Evolutionary conservation across 1,140 invertebrate species (phyloP).

Genomic region (Acromyrmex echinatior): DNA sequence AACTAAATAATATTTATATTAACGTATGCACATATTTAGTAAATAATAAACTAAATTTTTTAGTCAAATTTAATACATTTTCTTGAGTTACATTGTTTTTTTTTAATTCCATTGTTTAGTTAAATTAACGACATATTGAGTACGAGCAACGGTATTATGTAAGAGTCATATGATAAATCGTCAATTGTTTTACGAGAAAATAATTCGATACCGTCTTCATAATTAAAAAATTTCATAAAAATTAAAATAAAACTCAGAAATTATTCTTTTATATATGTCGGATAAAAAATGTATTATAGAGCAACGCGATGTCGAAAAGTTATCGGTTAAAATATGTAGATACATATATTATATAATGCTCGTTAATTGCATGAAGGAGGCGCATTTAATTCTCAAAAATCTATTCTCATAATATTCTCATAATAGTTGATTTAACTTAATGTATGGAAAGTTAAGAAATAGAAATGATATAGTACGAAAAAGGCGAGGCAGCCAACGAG

Average conservation of each 20-base stretch:
- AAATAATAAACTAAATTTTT: too few relatives aligned
- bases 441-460: neutral
- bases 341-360: neutral
- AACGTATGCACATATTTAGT: too few relatives aligned
- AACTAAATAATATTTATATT: too few relatives aligned
- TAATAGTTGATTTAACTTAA: constrained; percentile 23
- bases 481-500: constrained; percentile 2
- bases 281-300: neutral
- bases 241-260: neutral
- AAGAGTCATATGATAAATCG: neutral
- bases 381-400: neutral
- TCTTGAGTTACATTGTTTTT: too few relatives aligned
- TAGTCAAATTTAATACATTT: too few relatives aligned
- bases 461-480: constrained; percentile 15
- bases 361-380: neutral
- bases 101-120: too few relatives aligned
- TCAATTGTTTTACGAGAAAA: neutral
- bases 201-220: neutral
- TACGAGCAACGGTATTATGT: neutral
- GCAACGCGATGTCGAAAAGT: neutral
- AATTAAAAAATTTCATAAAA: neutral
- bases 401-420: too few relatives aligned
- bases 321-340: neutral
- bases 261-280: neutral
- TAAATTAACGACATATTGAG: too few relatives aligned